Evolutionary conservation across 2,113 vertebrate species (phyloP).

Genomic region (Maccullochella peelii): DNA sequence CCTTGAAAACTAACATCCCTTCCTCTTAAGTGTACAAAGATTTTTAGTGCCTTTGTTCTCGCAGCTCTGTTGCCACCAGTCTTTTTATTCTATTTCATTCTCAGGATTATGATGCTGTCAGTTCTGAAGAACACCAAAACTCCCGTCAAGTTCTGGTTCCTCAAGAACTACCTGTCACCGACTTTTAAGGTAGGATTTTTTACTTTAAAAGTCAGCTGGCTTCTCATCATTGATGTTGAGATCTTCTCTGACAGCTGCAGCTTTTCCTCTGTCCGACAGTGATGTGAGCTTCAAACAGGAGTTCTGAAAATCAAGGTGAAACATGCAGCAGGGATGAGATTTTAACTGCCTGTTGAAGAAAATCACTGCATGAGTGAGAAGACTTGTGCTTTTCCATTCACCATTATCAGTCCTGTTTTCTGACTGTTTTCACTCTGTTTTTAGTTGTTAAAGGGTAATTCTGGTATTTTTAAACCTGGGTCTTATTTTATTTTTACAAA

Average conservation of each 20-base stretch:
- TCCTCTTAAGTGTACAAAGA: background rate
- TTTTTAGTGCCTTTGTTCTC: background rate
- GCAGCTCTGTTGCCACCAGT: background rate
- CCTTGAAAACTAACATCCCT: background rate
- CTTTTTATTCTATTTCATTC: constrained; percentile 33
- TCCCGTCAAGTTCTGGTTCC: constrained; percentile 99
- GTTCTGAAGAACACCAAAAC: constrained; percentile 97
- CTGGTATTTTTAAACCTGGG: too few relatives aligned
- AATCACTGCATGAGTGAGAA: background rate
- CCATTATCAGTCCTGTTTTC: background rate
- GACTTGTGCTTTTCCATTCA: background rate
- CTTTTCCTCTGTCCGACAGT: constrained; percentile 11
- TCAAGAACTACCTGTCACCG: constrained; percentile 99
- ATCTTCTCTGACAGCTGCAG: constrained; percentile 32
- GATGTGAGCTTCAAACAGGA: constrained; percentile 24
- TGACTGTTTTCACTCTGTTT: background rate
- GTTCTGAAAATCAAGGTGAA: constrained; percentile 22
- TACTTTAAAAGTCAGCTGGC: background rate
- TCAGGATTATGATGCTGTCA: constrained; percentile 99
- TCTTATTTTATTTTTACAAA: too few relatives aligned
- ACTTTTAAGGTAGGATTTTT: constrained; percentile 93
- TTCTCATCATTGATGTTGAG: constrained; percentile 18
- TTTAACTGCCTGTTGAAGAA: background rate
- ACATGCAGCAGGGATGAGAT: background rate
- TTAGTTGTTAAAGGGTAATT: background rate